A percentile compares a stretch with the other conserved stretches of the same genome.
phyloP scores from a whole-genome alignment of 2,113 vertebrate genomes.

The Oplegnathus fasciatus region DNA sequence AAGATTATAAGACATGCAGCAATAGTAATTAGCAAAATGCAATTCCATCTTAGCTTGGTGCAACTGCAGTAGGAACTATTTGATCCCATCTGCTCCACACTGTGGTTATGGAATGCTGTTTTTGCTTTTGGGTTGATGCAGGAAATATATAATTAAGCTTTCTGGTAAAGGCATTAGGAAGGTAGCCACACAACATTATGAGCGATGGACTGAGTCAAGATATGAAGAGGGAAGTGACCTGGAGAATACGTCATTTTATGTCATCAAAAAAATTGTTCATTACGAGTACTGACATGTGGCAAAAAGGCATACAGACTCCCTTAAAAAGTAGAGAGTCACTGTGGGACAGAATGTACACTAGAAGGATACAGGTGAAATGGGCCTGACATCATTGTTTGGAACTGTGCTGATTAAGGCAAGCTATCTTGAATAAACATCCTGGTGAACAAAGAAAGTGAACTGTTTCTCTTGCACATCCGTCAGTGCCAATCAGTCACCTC shows the following conservation, averaged over 20 bases:
- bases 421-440: slow-evolving; percentile 60
- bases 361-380: background rate
- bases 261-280: background rate
- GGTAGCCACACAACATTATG: background rate
- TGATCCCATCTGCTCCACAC: slow-evolving; percentile 47
- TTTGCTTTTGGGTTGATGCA: background rate
- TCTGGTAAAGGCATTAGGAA: background rate
- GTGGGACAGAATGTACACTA: background rate
- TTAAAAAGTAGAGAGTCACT: background rate
- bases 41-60: background rate
- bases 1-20: background rate
- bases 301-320: background rate
- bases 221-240: background rate
- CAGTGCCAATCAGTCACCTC: background rate
- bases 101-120: slow-evolving; percentile 34
- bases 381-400: slow-evolving; percentile 2
- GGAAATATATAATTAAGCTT: background rate
- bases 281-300: background rate
- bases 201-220: background rate
- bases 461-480: background rate
- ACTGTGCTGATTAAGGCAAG: slow-evolving; percentile 19
- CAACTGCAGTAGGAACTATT: background rate
- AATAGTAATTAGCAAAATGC: background rate
- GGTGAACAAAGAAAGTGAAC: slow-evolving; percentile 10
- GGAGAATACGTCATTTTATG: background rate